phyloP scores from a whole-genome alignment of 2,888 invertebrate genomes.

The Zonitis immaculata region DNA sequence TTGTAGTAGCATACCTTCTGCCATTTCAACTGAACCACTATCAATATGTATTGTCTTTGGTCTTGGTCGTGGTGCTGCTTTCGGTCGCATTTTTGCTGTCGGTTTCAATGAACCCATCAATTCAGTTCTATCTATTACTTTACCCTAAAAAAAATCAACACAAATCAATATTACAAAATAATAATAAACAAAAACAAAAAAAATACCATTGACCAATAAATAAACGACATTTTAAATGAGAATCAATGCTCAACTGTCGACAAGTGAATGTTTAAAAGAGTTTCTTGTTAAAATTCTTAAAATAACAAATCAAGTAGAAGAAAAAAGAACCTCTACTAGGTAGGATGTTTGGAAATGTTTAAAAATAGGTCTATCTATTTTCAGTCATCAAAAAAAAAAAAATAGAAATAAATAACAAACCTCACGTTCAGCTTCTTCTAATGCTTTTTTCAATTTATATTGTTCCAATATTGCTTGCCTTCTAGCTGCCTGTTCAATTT shows the following conservation, averaged over 20 bases:
- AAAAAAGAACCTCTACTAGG: not conserved
- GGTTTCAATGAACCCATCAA: slow-evolving; percentile 58
- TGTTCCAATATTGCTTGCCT: slow-evolving; percentile 86
- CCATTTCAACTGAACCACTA: slow-evolving; percentile 70
- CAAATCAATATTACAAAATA: not conserved
- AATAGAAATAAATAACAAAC: slow-evolving; percentile 20
- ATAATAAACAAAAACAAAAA: slow-evolving; percentile 15
- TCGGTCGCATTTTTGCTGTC: slow-evolving; percentile 60
- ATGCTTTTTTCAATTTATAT: slow-evolving; percentile 88
- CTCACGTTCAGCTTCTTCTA: slow-evolving; percentile 87
- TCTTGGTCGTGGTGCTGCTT: slow-evolving; percentile 64
- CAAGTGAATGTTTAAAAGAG: not conserved
- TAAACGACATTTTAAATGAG: slow-evolving; percentile 39
- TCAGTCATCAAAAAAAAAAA: too few species aligned
- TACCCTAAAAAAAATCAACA: slow-evolving; percentile 57
- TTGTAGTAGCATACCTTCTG: slow-evolving; percentile 69
- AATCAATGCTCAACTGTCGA: not conserved
- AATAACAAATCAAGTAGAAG: not conserved
- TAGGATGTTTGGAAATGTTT: slow-evolving; percentile 1
- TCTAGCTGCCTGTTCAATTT: slow-evolving; percentile 80
- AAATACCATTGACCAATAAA: slow-evolving; percentile 46
- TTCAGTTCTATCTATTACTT: slow-evolving; percentile 68
- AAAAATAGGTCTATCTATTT: slow-evolving; percentile 10
- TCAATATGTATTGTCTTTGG: slow-evolving; percentile 91
- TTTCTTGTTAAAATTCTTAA: slow-evolving; percentile 1